Conservation (phyloP, 2,113 vertebrate genomes). For the Diadophis punctatus region DNA sequence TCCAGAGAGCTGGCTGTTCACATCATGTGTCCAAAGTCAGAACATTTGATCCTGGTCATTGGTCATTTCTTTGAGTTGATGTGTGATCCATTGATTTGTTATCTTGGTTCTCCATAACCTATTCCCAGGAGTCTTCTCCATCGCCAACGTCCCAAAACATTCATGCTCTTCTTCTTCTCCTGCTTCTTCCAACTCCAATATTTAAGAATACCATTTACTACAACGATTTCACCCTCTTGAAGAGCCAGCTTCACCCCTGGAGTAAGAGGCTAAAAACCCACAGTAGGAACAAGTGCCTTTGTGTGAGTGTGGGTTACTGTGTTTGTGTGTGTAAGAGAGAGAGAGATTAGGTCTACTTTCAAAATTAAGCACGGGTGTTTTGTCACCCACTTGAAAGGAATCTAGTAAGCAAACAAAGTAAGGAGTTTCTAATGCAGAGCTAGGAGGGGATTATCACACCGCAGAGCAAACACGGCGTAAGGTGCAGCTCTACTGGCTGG, state of each 20-base stretch:
- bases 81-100: neutral
- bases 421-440: neutral
- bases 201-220: neutral
- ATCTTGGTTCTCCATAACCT: neutral
- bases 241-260: neutral
- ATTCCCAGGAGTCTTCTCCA: neutral
- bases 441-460: neutral
- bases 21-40: neutral
- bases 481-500: neutral
- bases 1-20: neutral
- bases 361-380: neutral
- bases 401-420: constrained; percentile 34
- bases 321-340: too few relatives aligned
- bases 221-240: neutral
- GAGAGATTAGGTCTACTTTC: neutral
- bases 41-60: neutral
- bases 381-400: neutral
- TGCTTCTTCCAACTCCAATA: neutral
- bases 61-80: neutral
- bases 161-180: neutral
- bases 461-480: neutral
- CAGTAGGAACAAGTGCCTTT: neutral
- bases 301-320: neutral
- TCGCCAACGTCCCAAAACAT: neutral
- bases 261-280: neutral